Base-by-base conservation (phyloP, 2,888 invertebrate genomes). In the Drosophila melanosoma region DNA sequence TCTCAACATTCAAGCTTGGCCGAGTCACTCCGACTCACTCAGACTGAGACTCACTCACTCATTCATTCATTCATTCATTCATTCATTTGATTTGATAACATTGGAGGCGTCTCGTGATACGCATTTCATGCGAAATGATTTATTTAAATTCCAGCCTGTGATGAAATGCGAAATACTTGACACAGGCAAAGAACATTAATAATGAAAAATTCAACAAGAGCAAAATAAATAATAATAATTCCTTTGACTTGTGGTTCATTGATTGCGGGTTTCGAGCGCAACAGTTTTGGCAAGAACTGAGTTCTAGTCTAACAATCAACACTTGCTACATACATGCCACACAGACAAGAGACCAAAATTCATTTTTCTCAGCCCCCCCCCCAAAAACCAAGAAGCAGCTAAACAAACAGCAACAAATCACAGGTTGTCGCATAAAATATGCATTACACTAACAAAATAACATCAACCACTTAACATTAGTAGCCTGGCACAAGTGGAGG, bases 1-100 rank as follows among this genome's bases (percentile, higher is more conserved):
- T 56, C 38, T 23, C 45, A 23, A 23, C 45, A 45, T 45, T 23
- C 58, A 40, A 54, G 76, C 80, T 71, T 62, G 53, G 71, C 58
- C 42, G 67, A 76, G 73, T 76, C 81, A 73, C 62, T 45, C 45
- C 23, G 29, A 29, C 45, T 23, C 45, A 45, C 56, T 3, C 59
- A 52, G n/a, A n/a, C n/a, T n/a, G n/a, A n/a, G n/a, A 70, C 66
- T 63, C 76, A 56, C 38, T 12, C 65, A 60, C 56, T 3, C 59
- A 52, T 51, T 35, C 78, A 53, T 51, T 57, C 76, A 80, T 42
- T 57, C 66, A 66, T 61, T 65, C 70, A 70, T 74, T 67, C 83
- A 88, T 76, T 83, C 79, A 83, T 83, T 86, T 89, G 82, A 89
- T 87, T 90, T 83, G 79, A 75, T 83, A 89, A 79, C 71, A 87